Base-by-base conservation (phyloP, 2,888 invertebrate species). In the Linnaemya vulpina region DNA sequence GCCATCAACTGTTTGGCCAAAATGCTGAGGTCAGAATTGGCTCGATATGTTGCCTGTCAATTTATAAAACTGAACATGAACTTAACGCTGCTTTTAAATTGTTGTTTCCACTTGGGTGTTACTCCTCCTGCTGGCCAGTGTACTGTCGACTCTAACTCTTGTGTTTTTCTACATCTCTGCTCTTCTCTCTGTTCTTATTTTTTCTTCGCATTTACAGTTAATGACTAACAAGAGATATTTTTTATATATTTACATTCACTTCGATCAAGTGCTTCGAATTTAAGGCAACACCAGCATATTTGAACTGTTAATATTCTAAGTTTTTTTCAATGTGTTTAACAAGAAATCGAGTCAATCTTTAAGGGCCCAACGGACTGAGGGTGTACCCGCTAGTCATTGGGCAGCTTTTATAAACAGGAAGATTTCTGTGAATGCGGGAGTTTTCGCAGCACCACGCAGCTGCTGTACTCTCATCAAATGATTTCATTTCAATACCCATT, bases 1-100 rank as follows among this genome's bases (percentile, higher is more conserved):
- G 71, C 46, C 71, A 82, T 70, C 75, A 79, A 55, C 70, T 71
- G 71, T 85, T 82, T 79, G 85, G 85, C 85, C 85, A 85, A 82
- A 63, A 78, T 71, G 38, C 75, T 82, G 85, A 85, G 85, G 78
- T 82, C 85, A 82, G 38, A 46, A 74, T 78, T 82, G 85, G 60
- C 70, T 79, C 30, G 40, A 60, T 75, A 71, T 82, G 71, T 71
- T 71, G 70, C 38, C 51, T 40, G 75, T 63, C 78, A 82, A 67
- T 79, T 85, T 75, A 67, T 75, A 65, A 78, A 75, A 77, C 62
- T 80, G 46, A 62, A 73, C 55, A 68, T 58, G 51, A 15, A 11
- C 15, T 15, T 30, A 43, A 30, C 13, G 15, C 20, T 40, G 13
- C 22, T 77, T 40, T 60, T 55, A 15, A 30, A 35, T 7, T 65